Percentiles rank a stretch among this genome's conserved stretches.
Evolutionary conservation across 1,140 invertebrate genomes (phyloP).

Genomic region (Acarapis woodi): DNA sequence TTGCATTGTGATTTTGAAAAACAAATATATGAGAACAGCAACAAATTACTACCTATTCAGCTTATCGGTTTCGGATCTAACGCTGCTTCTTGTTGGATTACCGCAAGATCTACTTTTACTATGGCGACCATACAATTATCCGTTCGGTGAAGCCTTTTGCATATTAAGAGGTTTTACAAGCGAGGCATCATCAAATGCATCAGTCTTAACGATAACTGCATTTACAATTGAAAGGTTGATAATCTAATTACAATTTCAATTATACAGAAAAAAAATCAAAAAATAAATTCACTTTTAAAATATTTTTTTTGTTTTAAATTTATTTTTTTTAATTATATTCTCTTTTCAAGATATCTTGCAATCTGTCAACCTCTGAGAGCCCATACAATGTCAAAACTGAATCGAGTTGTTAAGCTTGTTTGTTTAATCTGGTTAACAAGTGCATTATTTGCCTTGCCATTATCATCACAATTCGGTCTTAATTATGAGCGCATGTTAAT

Average conservation of each 20-base stretch:
- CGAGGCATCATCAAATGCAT: conserved; percentile 71
- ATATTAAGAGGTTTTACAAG: conserved; percentile 46
- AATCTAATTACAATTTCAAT: no score
- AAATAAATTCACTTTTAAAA: conserved; percentile 16
- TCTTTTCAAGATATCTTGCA: conserved; percentile 75
- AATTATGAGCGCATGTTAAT: neutral
- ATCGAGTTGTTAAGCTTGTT: conserved; percentile 19
- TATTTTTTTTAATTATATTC: no score
- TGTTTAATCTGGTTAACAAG: conserved; percentile 18
- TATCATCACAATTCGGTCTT: conserved; percentile 21
- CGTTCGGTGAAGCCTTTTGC: conserved; percentile 58
- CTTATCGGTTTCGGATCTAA: conserved; percentile 64
- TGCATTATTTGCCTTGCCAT: conserved; percentile 21
- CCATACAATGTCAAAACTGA: conserved; percentile 18
- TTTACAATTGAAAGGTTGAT: conserved; percentile 77
- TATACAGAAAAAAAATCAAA: no score
- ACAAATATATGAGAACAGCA: conserved; percentile 25
- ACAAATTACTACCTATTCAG: conserved; percentile 76
- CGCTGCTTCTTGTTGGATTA: conserved; percentile 35
- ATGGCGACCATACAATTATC: conserved; percentile 66
- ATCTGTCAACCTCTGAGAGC: conserved; percentile 49
- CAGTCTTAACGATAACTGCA: conserved; percentile 63
- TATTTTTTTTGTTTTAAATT: conserved; percentile 21
- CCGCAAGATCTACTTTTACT: conserved; percentile 59
- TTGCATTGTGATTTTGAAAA: conserved; percentile 26